A percentile compares a stretch with the other conserved stretches of the same genome.
Conservation (phyloP, 2,888 invertebrate genomes). For the Acrocyrtus sp. region DNA sequence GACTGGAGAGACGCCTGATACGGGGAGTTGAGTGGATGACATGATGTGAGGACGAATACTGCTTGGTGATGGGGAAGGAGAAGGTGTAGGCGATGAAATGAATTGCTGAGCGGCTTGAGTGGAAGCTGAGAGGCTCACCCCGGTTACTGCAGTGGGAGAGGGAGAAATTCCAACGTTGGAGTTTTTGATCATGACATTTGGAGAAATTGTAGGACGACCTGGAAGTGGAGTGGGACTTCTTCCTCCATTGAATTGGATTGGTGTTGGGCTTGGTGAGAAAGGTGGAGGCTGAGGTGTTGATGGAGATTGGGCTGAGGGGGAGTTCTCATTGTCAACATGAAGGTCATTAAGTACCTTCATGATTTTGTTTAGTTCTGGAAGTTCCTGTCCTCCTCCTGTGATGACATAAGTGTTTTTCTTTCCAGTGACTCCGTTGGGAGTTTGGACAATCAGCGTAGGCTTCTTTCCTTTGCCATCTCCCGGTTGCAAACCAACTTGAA, state of each 20-base stretch:
- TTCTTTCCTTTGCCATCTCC: constrained; percentile 21
- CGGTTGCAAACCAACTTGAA: not conserved
- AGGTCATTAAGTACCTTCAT: constrained; percentile 56
- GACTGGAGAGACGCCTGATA: constrained; percentile 20
- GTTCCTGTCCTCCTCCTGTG: constrained; percentile 46
- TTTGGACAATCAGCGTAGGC: constrained; percentile 49
- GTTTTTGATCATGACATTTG: constrained; percentile 38
- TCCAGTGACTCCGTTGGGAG: constrained; percentile 30
- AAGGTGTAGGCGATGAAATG: constrained; percentile 25
- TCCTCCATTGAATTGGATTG: not conserved
- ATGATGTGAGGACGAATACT: constrained; percentile 21
- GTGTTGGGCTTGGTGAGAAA: constrained; percentile 5
- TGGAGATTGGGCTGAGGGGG: constrained; percentile 28
- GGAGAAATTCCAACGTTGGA: constrained; percentile 25
- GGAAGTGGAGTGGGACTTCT: not conserved
- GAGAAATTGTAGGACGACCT: not conserved
- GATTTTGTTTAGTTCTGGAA: constrained; percentile 54
- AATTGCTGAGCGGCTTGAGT: constrained; percentile 18
- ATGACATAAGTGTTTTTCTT: constrained; percentile 53
- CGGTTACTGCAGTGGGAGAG: constrained; percentile 18
- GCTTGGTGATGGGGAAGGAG: constrained; percentile 9
- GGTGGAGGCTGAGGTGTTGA: constrained; percentile 33
- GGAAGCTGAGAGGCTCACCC: constrained; percentile 20
- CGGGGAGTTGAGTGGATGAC: not conserved
- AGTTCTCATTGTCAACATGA: constrained; percentile 41